Base-by-base conservation (phyloP, 2,113 vertebrate species). In the Axis porcinus region DNA sequence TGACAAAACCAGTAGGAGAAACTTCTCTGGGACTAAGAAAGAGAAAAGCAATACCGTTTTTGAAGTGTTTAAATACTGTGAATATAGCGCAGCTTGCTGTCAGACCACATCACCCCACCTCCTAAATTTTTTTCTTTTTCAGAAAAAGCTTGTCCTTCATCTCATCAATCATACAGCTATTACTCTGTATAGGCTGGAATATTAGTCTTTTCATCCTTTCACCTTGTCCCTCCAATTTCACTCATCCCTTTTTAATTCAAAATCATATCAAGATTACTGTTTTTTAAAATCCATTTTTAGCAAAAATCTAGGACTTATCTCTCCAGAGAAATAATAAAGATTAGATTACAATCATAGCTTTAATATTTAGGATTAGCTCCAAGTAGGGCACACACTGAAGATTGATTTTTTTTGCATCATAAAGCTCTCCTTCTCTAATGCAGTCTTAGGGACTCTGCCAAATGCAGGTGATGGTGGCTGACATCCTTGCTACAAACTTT, bases 371-470 rank as follows among this genome's bases (percentile, higher is more conserved):
- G 58, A 47, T 83, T 47, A 6, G 1, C 50, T 82, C 25, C 16
- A 9, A 6, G 58, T 4, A 1, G 16, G 3, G 23, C 30, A 21
- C 10, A 2, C 1, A 43, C 4, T 1, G 17, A 33, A 50, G 13
- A 27, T 40, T 27, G 21, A 14, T 74, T 43, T 13, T 76, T 23
- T 33, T 13, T 1, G 47, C 55, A 17, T 40, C 33, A 2, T 5
- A 27, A 58, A n/a, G 15, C 19, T 50, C 30, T 57, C 30, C 45
- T 58, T 82, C 54, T 81, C 43, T 21, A 25, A 70, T 33, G 5
- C 25, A 67, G 47, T 57, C 64, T 70, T 9, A 7, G 36, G 55
- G 57, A 92, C 50, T 36, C 57, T 52, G 33, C 79, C 64, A 54
- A 62, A 2, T 40, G 33, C 43, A 27, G 30, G 27, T 15, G 60